Evolutionary conservation across 2,113 vertebrate genomes (phyloP).

Genomic region (Azemiops feae): DNA sequence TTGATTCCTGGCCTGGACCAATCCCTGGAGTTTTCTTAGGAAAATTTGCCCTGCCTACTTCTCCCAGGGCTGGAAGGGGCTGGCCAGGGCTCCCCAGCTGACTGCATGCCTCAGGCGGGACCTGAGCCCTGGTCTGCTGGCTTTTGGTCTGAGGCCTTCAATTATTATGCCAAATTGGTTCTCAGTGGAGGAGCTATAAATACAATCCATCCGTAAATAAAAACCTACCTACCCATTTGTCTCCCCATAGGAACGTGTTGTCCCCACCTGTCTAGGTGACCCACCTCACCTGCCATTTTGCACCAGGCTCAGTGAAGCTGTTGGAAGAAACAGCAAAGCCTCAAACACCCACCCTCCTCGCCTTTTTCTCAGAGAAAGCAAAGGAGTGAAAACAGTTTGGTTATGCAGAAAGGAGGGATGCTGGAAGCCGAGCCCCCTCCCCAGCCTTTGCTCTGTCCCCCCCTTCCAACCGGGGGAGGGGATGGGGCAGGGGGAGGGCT

Average conservation of each 20-base stretch:
- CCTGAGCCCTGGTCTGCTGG: neutral
- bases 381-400: neutral
- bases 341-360: no score
- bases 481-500: neutral
- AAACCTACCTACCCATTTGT: neutral
- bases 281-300: neutral
- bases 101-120: neutral
- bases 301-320: neutral
- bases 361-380: neutral
- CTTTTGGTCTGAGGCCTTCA: neutral
- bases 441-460: neutral
- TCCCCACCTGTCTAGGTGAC: neutral
- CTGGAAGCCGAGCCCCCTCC: neutral
- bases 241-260: neutral
- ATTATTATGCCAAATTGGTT: neutral
- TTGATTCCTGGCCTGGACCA: no score
- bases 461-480: neutral
- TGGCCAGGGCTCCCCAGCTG: neutral
- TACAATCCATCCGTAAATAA: neutral
- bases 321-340: neutral
- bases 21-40: neutral
- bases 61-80: neutral
- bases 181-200: neutral
- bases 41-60: neutral
- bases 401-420: neutral